Conservation (phyloP, 2,888 invertebrate genomes). For the Hydriomena furcata region DNA sequence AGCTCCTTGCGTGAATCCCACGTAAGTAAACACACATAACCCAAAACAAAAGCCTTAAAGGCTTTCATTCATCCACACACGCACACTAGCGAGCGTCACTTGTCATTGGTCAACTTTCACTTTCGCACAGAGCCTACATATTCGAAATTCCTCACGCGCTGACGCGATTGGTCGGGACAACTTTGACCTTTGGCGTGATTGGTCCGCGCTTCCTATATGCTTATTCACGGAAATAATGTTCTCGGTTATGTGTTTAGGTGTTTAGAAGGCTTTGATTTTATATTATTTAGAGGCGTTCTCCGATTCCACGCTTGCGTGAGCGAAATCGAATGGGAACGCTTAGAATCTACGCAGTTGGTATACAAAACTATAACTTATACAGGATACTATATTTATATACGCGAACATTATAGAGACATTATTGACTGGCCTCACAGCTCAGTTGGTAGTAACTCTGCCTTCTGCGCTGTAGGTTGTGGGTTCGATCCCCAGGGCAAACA, state of each 20-base stretch:
- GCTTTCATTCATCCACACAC: slow-evolving; percentile 48
- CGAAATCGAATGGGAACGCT: background rate
- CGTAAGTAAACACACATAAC: slow-evolving; percentile 29
- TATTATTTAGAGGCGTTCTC: slow-evolving; percentile 34
- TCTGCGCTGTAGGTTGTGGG: no score
- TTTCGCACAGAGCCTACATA: slow-evolving; percentile 76
- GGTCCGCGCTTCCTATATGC: slow-evolving; percentile 44
- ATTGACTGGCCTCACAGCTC: no score
- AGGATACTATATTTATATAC: no score
- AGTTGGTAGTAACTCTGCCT: no score
- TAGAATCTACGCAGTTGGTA: background rate
- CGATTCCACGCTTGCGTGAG: slow-evolving; percentile 20
- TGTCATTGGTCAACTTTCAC: slow-evolving; percentile 76
- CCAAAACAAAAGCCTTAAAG: slow-evolving; percentile 32
- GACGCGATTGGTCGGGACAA: slow-evolving; percentile 61
- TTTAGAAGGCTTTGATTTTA: slow-evolving; percentile 34
- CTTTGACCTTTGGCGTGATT: slow-evolving; percentile 73
- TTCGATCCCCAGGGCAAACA: no score
- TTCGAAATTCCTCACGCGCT: slow-evolving; percentile 65
- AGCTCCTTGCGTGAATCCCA: background rate
- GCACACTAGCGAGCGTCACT: slow-evolving; percentile 54
- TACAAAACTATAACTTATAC: no score
- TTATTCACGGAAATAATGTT: slow-evolving; percentile 38
- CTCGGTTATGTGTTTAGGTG: slow-evolving; percentile 37
- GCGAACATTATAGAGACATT: no score